phyloP scores from a whole-genome alignment of 2,113 vertebrate genomes.

The Leptocoma aspasia region DNA sequence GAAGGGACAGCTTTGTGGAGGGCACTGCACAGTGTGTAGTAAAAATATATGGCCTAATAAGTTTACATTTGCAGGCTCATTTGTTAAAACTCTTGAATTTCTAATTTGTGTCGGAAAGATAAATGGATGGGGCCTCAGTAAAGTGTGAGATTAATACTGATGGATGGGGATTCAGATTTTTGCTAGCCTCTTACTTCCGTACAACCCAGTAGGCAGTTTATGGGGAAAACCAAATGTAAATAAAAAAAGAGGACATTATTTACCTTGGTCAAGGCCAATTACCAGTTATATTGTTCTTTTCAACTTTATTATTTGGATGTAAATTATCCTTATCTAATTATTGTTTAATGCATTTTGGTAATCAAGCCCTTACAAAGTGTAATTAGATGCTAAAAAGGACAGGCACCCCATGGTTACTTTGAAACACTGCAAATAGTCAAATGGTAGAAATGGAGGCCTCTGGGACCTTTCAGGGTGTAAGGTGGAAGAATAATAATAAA shows the following conservation, averaged over 20 bases:
- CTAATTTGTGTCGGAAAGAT: slow-evolving; percentile 98
- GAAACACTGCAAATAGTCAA: slow-evolving; percentile 8
- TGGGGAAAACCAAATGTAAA: slow-evolving; percentile 79
- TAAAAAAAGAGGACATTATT: slow-evolving; percentile 78
- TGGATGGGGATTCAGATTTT: slow-evolving; percentile 83
- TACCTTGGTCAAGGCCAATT: slow-evolving; percentile 81
- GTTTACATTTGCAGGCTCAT: slow-evolving; percentile 91
- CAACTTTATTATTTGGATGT: slow-evolving; percentile 67
- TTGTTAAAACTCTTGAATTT: slow-evolving; percentile 93
- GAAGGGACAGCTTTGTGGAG: slow-evolving; percentile 88
- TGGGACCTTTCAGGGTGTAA: background rate
- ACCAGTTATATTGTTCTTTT: slow-evolving; percentile 76
- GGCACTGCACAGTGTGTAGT: slow-evolving; percentile 86
- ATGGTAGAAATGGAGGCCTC: background rate
- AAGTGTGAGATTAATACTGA: slow-evolving; percentile 85
- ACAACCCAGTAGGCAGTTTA: slow-evolving; percentile 81
- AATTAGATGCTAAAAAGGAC: slow-evolving; percentile 69
- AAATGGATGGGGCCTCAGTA: slow-evolving; percentile 83
- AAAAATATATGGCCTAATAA: slow-evolving; percentile 93
- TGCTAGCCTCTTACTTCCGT: slow-evolving; percentile 79
- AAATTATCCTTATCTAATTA: slow-evolving; percentile 78
- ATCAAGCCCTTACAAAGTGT: slow-evolving; percentile 65
- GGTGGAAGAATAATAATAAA: background rate
- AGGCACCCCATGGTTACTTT: slow-evolving; percentile 13
- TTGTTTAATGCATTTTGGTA: slow-evolving; percentile 73